These are phyloP conservation scores for Anguilla anguilla DNA, from an alignment of 2,797 vertebrate genomes.

Conservation along the genomic window DNA sequence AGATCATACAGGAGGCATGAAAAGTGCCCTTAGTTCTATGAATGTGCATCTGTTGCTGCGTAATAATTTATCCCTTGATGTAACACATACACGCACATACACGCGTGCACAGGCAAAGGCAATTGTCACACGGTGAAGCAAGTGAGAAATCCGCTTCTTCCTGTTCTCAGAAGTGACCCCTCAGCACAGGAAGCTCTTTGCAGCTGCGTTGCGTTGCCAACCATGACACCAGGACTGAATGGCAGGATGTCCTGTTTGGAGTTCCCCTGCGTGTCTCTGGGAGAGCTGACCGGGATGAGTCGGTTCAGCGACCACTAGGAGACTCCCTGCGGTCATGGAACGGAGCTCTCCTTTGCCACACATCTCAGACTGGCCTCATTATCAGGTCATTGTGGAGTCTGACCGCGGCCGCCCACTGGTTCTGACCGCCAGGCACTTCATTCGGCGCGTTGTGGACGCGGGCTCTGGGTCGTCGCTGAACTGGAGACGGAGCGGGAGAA, in stretches of 20 bases:
- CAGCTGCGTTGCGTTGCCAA: constrained; percentile 77
- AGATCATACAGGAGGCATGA: not conserved
- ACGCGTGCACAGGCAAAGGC: constrained; percentile 29
- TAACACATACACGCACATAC: constrained; percentile 11
- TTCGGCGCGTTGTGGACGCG: constrained; percentile 21
- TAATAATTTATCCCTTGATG: not conserved
- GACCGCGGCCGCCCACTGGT: not conserved
- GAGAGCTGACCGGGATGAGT: constrained; percentile 59
- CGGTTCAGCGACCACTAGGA: constrained; percentile 45
- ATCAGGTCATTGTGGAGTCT: not conserved
- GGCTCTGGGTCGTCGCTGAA: not conserved
- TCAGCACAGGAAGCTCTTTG: constrained; percentile 72
- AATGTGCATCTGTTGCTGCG: not conserved
- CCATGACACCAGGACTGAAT: constrained; percentile 82
- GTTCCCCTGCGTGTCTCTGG: constrained; percentile 53
- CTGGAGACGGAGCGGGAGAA: constrained; percentile 18
- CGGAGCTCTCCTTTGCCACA: not conserved
- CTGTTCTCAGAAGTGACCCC: constrained; percentile 73
- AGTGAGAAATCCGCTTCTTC: constrained; percentile 67
- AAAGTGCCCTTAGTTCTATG: not conserved
- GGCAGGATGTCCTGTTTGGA: constrained; percentile 87
- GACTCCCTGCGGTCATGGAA: constrained; percentile 23
- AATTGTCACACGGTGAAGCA: constrained; percentile 31
- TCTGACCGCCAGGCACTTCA: not conserved
- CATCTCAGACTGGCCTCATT: not conserved